Evolutionary conservation across 2,797 vertebrate genomes (phyloP), one percentile per base, ranked within the genome.

Genomic region (Garrulus glandarius): DNA sequence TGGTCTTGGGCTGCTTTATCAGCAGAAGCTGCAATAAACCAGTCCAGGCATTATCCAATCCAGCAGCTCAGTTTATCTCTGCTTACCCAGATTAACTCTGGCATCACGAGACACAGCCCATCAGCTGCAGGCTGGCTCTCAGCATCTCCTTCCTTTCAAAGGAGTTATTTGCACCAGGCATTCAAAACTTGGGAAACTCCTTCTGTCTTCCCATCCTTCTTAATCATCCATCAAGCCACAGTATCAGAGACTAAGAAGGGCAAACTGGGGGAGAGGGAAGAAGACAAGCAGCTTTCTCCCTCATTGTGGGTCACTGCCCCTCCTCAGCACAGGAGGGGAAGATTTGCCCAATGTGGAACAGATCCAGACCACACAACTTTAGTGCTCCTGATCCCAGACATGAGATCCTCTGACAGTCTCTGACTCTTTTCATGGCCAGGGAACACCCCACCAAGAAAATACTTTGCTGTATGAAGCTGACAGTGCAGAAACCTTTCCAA

Each of bases 31-130:
- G 46, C 50, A 81, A 23, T 61, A 78, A 92, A 44, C 21, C 34
- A 71, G 68, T 79, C 32, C 61, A 91, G 75, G 75, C 75, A 68
- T 79, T 82, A 85, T 92, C 83, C 77, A 77, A 37, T 46, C 52
- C 85, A 89, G 89, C 86, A 87, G 69, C 76, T 92, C 79, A 91
- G 91, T 94, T 90, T 72, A 90, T 90, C 88, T 77, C 61, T 84
- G 70, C 50, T 96, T 93, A 93, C 76, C 1, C 2, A 53, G 93
- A 95, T 96, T 95, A 94, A 84, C n/a, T 69, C 75, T 52, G 43
- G 52, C 84, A 93, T 84, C 88, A 84, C 1, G 1, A 93, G 90
- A 85, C 88, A 70, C 65, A 87, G 85, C 69, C 84, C 36, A 32
- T 82, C 55, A 91, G 75, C 93, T 82, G 50, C 72, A 82, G 79